Percentiles rank a stretch among this genome's conserved stretches.
Conservation (phyloP, 2,888 invertebrate species). For the Cataglyphis albicans region DNA sequence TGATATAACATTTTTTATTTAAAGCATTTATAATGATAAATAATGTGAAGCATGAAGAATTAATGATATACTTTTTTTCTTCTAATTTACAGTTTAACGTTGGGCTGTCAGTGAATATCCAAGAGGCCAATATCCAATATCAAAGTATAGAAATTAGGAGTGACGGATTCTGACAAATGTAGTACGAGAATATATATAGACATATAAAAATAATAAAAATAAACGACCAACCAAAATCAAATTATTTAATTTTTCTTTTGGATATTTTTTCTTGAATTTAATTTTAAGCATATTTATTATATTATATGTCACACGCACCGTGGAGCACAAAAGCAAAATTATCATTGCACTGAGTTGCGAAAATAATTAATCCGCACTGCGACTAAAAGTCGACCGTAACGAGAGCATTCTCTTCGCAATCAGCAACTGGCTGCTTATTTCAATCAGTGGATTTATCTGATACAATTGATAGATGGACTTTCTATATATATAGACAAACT, state of each 20-base stretch:
- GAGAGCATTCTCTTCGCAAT: constrained; percentile 50
- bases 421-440: constrained; percentile 34
- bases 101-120: constrained; percentile 8
- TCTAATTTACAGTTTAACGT: constrained; percentile 52
- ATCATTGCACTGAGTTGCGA: constrained; percentile 13
- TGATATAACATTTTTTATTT: background rate
- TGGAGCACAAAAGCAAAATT: constrained; percentile 1
- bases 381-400: constrained; percentile 60
- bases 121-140: constrained; percentile 8
- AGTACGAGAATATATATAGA: background rate
- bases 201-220: constrained; percentile 1
- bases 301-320: too few species aligned
- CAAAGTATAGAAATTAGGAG: constrained; percentile 24
- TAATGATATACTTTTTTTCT: constrained; percentile 33
- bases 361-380: constrained; percentile 33
- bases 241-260: constrained; percentile 17
- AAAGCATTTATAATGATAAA: background rate
- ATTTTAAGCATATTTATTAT: background rate
- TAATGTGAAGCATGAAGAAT: background rate
- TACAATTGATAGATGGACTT: constrained; percentile 25
- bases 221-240: background rate
- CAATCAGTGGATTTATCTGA: constrained; percentile 36
- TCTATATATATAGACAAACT: constrained; percentile 35
- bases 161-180: background rate
- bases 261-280: background rate